These are phyloP conservation scores for Cygnus atratus DNA, from an alignment of 2,113 vertebrate species.

Conservation along the genomic window DNA sequence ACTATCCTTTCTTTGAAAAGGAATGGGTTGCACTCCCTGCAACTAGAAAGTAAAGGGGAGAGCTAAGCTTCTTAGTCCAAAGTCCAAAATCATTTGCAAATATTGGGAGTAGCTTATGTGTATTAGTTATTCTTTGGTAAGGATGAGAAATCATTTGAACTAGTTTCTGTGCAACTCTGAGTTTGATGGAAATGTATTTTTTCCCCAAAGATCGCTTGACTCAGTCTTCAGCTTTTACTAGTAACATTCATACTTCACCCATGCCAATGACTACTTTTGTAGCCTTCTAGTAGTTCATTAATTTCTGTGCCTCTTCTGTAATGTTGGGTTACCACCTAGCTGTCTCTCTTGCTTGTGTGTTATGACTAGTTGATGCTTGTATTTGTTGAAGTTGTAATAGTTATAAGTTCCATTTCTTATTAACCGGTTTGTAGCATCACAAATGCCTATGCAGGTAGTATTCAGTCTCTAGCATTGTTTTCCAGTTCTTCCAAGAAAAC, in stretches of 20 bases:
- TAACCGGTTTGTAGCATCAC: not conserved
- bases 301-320: not conserved
- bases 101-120: not conserved
- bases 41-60: not conserved
- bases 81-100: not conserved
- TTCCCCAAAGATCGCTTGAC: not conserved
- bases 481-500: conserved; percentile 10
- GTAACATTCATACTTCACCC: not conserved
- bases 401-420: not conserved
- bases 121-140: not conserved
- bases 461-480: not conserved
- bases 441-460: not conserved
- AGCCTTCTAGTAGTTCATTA: not conserved
- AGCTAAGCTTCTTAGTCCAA: not conserved
- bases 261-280: not conserved
- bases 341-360: not conserved
- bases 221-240: not conserved
- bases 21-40: not conserved
- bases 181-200: not conserved
- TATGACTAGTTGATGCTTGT: not conserved
- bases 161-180: not conserved
- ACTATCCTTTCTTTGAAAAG: not conserved
- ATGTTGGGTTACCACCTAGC: not conserved
- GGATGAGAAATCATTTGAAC: not conserved
- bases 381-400: not conserved